Conservation (phyloP, 30 jellyfish, hydroid and myxozoan species). For the Cassiopea xamachana region DNA sequence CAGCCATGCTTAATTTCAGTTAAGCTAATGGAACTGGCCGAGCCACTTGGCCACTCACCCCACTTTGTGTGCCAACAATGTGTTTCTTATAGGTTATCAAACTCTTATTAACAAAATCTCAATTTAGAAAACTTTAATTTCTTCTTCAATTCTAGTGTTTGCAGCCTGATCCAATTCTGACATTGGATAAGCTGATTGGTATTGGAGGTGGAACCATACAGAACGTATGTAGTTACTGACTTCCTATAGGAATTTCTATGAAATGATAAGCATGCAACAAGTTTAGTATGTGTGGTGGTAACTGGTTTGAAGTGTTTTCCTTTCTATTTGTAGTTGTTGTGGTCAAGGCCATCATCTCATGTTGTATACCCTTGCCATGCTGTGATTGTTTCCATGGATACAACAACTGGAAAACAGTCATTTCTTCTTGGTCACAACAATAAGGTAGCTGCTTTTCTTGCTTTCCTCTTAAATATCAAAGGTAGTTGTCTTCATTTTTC, state of each 20-base stretch:
- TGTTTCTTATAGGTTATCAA: background rate
- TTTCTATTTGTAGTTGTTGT: conserved; percentile 17
- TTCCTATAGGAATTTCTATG: background rate
- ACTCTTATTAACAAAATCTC: background rate
- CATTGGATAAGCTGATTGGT: conserved; percentile 77
- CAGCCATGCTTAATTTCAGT: too few species aligned
- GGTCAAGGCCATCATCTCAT: conserved; percentile 72
- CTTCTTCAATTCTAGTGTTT: conserved; percentile 42
- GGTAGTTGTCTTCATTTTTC: background rate
- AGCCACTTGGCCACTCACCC: too few species aligned
- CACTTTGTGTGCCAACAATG: too few species aligned
- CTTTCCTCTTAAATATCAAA: too few species aligned
- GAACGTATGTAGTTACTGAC: conserved; percentile 26
- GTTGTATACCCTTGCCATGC: conserved; percentile 87
- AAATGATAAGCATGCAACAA: too few species aligned
- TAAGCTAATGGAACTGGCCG: too few species aligned
- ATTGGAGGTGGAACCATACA: conserved; percentile 76
- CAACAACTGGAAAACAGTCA: conserved; percentile 71
- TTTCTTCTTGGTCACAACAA: conserved; percentile 86
- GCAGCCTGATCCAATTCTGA: conserved; percentile 79
- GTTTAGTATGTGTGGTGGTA: too few species aligned
- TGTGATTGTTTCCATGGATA: conserved; percentile 70
- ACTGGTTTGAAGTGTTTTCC: too few species aligned
- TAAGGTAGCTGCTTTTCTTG: conserved; percentile 42
- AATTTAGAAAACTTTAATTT: background rate